Base-by-base conservation (phyloP, 2,888 invertebrate genomes). In the Tryphoninae sp. region DNA sequence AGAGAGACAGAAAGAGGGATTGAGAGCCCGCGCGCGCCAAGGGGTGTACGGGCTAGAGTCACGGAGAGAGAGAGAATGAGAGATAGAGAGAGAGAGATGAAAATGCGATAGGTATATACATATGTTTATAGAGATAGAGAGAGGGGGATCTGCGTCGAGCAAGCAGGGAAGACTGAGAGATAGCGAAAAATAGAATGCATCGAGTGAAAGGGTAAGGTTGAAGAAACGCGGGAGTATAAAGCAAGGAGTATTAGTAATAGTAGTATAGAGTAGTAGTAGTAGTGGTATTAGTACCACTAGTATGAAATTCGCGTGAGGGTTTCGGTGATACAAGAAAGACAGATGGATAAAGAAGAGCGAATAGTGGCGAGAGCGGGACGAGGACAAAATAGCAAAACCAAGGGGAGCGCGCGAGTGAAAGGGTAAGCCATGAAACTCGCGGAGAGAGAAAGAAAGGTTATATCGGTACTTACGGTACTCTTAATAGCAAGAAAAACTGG, bases 151-250 rank as follows among this genome's bases (percentile, higher is more conserved):
- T 58, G 79, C 62, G 51, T 23, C 45, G 45, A 64, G 33, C 42
- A n/a, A n/a, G 58, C 42, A 64, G 67, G 77, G 78, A 82, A 71
- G 61, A 62, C 69, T 55, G 71, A 72, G 45, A 22, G 68, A 81
- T 22, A 45, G 58, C 40, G 65, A 55, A 72, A 77, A 78, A 74
- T 75, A 69, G 82, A 80, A 84, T 84, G 78, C 67, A 78, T 69
- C 83, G 83, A 81, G 84, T 84, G 85, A 84, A 83, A 80, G 78
- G 82, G 82, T 82, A 82, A 82, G 80, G 82, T 82, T 82, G 80
- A 82, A 73, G 68, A 80, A 78, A 81, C 78, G 68, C 79, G 76
- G 69, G 76, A 69, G 51, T 49, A 72, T 61, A 62, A 62, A 33
- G 26, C 40, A 33, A 40, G 55, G 64, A 53, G 64, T 64, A n/a